Base-by-base conservation (phyloP, 2,888 invertebrate species). In the Hirtodrosophila cameraria region DNA sequence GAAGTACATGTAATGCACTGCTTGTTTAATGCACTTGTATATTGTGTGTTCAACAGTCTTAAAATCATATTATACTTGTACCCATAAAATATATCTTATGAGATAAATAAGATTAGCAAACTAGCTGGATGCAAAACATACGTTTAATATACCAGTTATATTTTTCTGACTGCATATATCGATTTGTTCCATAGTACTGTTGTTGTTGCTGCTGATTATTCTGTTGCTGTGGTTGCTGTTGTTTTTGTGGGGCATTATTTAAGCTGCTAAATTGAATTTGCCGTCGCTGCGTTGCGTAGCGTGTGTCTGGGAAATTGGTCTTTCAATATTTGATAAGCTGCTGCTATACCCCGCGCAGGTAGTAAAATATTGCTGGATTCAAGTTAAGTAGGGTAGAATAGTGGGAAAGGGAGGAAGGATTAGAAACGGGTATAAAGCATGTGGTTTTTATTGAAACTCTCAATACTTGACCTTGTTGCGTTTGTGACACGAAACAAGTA, bases 301-400 rank as follows among this genome's bases (percentile, higher is more conserved):
- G 73, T 71, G 72, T 83, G 80, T 79, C 84, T 84, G 80, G 75
- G 84, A 81, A 80, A 80, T 80, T 80, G 80, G 66, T 81, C 84
- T 75, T 81, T 84, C 73, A 84, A 80, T 80, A 80, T 78, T 80
- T 80, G 81, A 80, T 80, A 84, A 79, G 69, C 61, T 42, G 49
- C 61, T 64, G 54, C 54, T 52, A n/a, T n/a, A 39, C 61, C 41
- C 52, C 46, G 48, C 74, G 72, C 48, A 75, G 81, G 78, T 78
- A 78, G 55, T 78, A 75, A 81, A 80, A 72, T 45, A 53, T 53
- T 65, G 62, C 20, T 48, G 13, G 16, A 20, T 15, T 7, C 15
- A 18, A 8, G 8, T 16, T 11, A 18, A 1, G 5, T 13, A 1
- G 27, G 30, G 12, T 18, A 33, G 23, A 13, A 23, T 12, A 7